These are phyloP conservation scores for Calyptomena viridis DNA, from an alignment of 2,113 vertebrate genomes.

Conservation along the genomic window DNA sequence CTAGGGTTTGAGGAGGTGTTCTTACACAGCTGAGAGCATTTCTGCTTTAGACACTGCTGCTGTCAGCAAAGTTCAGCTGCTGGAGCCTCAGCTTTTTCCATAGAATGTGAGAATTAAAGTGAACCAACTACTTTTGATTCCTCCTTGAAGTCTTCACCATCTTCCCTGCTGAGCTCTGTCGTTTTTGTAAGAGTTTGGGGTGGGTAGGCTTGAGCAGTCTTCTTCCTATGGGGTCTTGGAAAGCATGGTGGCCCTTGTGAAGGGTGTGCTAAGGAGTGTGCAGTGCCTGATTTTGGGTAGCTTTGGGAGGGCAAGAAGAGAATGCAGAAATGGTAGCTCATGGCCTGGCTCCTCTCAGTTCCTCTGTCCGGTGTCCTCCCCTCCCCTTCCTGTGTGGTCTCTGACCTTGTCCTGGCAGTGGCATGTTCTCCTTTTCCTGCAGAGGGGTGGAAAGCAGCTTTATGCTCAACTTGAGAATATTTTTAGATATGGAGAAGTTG, in stretches of 20 bases:
- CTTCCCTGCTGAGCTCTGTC: not conserved
- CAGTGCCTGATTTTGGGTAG: not conserved
- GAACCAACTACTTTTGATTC: not conserved
- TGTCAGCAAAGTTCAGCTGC: not conserved
- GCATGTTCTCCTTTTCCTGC: constrained; percentile 22
- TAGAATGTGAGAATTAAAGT: not conserved
- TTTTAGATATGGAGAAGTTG: constrained; percentile 18
- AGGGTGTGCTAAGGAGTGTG: not conserved
- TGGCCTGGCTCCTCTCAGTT: not conserved
- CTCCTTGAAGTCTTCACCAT: not conserved
- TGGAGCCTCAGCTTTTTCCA: not conserved
- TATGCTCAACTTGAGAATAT: not conserved
- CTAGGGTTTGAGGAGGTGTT: not conserved
- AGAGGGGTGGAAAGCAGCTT: constrained; percentile 1
- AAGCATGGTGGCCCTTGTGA: accelerated
- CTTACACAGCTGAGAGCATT: not conserved
- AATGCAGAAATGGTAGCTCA: not conserved
- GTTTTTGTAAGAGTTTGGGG: not conserved
- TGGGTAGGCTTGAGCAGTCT: not conserved
- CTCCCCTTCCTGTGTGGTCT: not conserved
- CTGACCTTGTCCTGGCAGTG: constrained; percentile 32
- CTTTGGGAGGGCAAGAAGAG: not conserved
- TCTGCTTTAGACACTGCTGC: not conserved
- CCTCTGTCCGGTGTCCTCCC: accelerated
- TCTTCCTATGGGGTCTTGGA: not conserved